A percentile compares a stretch with the other conserved stretches of the same genome.
Evolutionary conservation across 2,113 vertebrate species (phyloP).

Genomic region (Rhea pennata): DNA sequence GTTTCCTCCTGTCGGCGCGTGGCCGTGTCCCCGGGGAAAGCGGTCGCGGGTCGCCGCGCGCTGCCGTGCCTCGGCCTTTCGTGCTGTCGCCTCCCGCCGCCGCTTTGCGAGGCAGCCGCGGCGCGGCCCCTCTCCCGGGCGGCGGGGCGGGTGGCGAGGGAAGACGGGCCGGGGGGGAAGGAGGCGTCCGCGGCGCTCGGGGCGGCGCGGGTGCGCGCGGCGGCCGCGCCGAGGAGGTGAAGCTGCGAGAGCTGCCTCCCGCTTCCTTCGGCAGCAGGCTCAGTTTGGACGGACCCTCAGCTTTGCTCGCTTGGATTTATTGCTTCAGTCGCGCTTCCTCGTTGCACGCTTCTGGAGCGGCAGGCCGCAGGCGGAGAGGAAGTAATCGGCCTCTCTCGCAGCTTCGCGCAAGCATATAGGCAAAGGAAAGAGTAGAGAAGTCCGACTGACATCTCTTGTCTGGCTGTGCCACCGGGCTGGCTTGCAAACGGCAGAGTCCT

Average conservation of each 20-base stretch:
- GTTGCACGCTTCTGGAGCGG: neutral
- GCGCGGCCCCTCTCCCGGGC: too few species aligned
- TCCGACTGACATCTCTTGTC: neutral
- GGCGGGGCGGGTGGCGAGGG: neutral
- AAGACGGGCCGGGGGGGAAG: neutral
- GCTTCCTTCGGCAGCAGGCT: accelerated
- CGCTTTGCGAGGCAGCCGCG: too few species aligned
- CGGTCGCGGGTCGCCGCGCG: too few species aligned
- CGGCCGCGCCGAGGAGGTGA: neutral
- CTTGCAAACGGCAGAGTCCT: neutral
- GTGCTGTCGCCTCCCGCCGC: too few species aligned
- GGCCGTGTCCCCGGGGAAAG: too few species aligned
- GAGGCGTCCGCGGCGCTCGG: neutral
- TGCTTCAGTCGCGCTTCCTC: neutral
- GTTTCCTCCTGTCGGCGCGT: neutral
- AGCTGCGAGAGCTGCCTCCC: neutral
- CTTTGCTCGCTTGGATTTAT: accelerated
- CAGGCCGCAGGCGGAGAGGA: accelerated
- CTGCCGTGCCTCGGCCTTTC: too few species aligned
- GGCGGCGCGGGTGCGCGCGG: too few species aligned
- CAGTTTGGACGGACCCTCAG: accelerated
- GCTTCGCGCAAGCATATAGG: neutral
- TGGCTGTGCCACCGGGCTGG: neutral
- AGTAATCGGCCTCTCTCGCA: accelerated
- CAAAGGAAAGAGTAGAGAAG: neutral